Percentiles rank a stretch among this genome's conserved stretches.
Conservation (phyloP, 2,797 vertebrate genomes). For the Enteromius treurensis region DNA sequence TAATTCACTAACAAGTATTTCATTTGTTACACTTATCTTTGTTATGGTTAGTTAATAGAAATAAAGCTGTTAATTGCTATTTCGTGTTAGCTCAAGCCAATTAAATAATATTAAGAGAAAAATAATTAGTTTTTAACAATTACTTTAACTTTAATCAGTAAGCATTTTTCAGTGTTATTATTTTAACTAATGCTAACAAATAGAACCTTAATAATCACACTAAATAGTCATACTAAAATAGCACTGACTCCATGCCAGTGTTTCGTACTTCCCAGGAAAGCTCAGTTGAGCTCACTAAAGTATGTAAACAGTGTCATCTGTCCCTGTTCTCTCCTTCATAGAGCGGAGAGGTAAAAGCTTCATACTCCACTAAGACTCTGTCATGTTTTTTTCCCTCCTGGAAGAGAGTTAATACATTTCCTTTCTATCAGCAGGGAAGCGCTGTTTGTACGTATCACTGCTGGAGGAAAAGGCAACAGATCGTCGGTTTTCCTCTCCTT, state of each 20-base stretch:
- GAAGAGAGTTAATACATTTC: slow-evolving; percentile 56
- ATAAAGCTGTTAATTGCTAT: background rate
- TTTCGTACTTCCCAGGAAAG: slow-evolving; percentile 7
- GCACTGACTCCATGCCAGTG: background rate
- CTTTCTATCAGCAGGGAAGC: slow-evolving; percentile 59
- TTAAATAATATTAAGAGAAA: background rate
- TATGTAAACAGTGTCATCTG: slow-evolving; percentile 37
- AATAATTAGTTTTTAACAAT: background rate
- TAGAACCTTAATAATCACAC: background rate
- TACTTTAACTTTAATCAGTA: background rate
- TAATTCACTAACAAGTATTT: background rate
- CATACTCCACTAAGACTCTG: slow-evolving; percentile 18
- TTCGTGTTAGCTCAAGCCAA: background rate
- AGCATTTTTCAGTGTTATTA: background rate
- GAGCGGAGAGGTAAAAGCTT: slow-evolving; percentile 35
- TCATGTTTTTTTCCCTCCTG: slow-evolving; percentile 47
- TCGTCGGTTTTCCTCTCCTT: slow-evolving; percentile 49
- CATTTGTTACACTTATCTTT: background rate
- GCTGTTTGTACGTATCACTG: slow-evolving; percentile 57
- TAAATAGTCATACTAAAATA: background rate
- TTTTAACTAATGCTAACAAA: background rate
- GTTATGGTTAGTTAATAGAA: background rate
- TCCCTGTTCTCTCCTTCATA: slow-evolving; percentile 14
- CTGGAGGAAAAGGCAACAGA: slow-evolving; percentile 43
- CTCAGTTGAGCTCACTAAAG: slow-evolving; percentile 19